Evolutionary conservation across 2,888 invertebrate genomes (phyloP), one percentile per base, ranked within the genome.

Genomic region (Ochropacha duplaris): DNA sequence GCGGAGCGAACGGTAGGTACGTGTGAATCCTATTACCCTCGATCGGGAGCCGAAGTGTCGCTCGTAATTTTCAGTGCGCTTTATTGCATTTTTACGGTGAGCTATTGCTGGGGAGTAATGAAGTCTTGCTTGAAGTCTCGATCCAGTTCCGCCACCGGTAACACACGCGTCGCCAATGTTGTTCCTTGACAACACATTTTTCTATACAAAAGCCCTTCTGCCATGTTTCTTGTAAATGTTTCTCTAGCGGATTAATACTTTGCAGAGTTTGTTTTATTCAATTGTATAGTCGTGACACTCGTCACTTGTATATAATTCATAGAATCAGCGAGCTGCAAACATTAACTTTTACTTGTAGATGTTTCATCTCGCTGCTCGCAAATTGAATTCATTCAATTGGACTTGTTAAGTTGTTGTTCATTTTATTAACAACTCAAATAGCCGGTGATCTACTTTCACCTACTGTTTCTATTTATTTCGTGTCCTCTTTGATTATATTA

Each of bases 51-150:
- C 5, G n/a, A n/a, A 54, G 57, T 57, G 59, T 49, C 56, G 52
- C 16, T 60, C 63, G 63, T 66, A 64, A 68, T 62, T 60, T 65
- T 57, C 57, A 55, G 54, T 57, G 57, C 55, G 50, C 58, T 65
- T 65, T 68, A 61, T 60, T 60, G 50, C 52, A 57, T 59, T 65
- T 65, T 68, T 65, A 65, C 65, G 61, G 55, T 62, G 62, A 57
- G 59, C 56, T 2, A 44, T n/a, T 44, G 44, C 44, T 0, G 9
- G 6, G 44, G 44, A 19, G 44, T 44, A 44, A 44, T 19, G 19
- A 44, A 44, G 44, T 44, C 19, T 16, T n/a, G 4, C 39, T 3
- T 4, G 4, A 16, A 3, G n/a, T n/a, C n/a, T 19, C 1, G 19
- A 19, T 2, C 5, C 39, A 6, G n/a, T n/a, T n/a, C 36, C 14